Percentiles rank a stretch among this genome's conserved stretches.
Evolutionary conservation across 1,140 invertebrate species (phyloP).

Genomic region (Acyrthosiphon pisum): DNA sequence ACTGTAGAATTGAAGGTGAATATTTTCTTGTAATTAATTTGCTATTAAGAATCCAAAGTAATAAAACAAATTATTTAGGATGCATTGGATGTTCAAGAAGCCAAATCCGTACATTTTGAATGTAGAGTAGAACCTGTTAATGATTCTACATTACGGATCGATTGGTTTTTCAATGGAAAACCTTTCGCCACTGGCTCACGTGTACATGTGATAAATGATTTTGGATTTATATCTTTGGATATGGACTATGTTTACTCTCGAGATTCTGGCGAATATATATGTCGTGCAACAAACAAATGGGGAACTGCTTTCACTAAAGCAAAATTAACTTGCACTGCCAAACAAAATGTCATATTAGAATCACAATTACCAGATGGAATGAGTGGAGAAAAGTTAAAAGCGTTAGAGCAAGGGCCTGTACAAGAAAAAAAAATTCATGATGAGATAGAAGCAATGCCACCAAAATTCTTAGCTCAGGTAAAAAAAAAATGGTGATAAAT

Average conservation of each 20-base stretch:
- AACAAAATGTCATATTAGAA: slow-evolving; percentile 84
- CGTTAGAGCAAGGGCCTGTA: slow-evolving; percentile 85
- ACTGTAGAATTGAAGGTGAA: slow-evolving; percentile 76
- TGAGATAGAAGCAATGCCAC: slow-evolving; percentile 73
- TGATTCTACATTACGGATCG: slow-evolving; percentile 87
- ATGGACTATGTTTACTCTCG: slow-evolving; percentile 85
- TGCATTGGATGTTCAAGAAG: slow-evolving; percentile 79
- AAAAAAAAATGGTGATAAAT: background rate
- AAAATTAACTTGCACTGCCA: slow-evolving; percentile 80
- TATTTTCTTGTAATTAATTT: slow-evolving; percentile 21
- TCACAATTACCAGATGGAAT: slow-evolving; percentile 92
- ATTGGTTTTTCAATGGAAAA: slow-evolving; percentile 92
- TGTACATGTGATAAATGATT: slow-evolving; percentile 90
- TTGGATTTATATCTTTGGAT: slow-evolving; percentile 89
- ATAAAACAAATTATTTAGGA: slow-evolving; percentile 39
- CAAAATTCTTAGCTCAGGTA: slow-evolving; percentile 81
- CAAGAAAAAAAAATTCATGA: slow-evolving; percentile 73
- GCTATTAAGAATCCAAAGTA: background rate
- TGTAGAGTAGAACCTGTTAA: slow-evolving; percentile 86
- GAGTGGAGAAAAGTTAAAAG: slow-evolving; percentile 89
- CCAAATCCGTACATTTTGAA: slow-evolving; percentile 88
- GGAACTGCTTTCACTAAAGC: slow-evolving; percentile 83
- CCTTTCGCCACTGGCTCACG: slow-evolving; percentile 87
- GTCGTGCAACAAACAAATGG: slow-evolving; percentile 85
- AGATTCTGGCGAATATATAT: slow-evolving; percentile 86